Evolutionary conservation across 2,113 vertebrate species (phyloP).

Genomic region (Alouatta palliata): DNA sequence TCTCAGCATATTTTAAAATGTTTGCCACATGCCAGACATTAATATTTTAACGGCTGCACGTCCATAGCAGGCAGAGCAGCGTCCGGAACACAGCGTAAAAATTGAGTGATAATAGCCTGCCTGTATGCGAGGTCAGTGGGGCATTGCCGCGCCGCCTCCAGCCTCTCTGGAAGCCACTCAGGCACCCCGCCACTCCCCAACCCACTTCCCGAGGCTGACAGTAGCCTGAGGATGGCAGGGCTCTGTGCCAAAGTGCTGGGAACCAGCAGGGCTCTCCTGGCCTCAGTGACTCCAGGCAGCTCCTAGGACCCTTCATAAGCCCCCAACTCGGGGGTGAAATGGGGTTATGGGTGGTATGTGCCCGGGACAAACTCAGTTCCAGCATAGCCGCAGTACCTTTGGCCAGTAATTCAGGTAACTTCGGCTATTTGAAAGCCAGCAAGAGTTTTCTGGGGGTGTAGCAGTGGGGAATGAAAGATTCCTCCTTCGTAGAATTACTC

Average conservation of each 20-base stretch:
- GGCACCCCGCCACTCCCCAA: fast-evolving
- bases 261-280: not conserved
- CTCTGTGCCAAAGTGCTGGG: not conserved
- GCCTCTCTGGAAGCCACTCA: not conserved
- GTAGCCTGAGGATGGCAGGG: not conserved
- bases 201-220: too few relatives aligned
- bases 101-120: slow-evolving; percentile 7
- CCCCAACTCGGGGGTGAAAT: fast-evolving
- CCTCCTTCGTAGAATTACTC: not conserved
- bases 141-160: fast-evolving
- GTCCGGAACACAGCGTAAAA: slow-evolving; percentile 24
- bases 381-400: not conserved
- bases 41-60: slow-evolving; percentile 51
- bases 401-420: not conserved
- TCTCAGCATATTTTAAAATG: slow-evolving; percentile 62
- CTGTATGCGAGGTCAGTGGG: not conserved
- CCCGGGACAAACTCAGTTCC: not conserved
- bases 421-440: not conserved
- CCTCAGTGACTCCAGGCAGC: not conserved
- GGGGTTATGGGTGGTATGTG: too few relatives aligned
- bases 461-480: not conserved
- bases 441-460: not conserved
- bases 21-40: slow-evolving; percentile 64
- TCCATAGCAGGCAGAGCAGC: not conserved
- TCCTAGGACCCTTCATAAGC: not conserved